Evolutionary conservation across 2,888 invertebrate genomes (phyloP).

Genomic region (Trissonchulus latispiculum): DNA sequence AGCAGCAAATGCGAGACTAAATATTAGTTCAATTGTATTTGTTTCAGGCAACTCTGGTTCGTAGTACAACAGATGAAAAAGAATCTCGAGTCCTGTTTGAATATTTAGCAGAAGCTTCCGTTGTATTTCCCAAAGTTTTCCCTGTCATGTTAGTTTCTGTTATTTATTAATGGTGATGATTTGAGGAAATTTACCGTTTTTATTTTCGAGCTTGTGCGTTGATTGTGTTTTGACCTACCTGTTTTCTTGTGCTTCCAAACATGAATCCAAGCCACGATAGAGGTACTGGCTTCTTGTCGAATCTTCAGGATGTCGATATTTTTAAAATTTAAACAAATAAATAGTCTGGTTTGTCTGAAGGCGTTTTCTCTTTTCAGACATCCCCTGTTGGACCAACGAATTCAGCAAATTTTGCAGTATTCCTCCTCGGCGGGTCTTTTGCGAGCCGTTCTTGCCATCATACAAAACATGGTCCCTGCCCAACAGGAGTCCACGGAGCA

Average conservation of each 20-base stretch:
- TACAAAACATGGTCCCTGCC: constrained; percentile 90
- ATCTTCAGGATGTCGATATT: neutral
- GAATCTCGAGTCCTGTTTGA: constrained; percentile 89
- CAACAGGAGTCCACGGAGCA: constrained; percentile 57
- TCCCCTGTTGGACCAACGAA: constrained; percentile 86
- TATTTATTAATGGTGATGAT: too few species aligned
- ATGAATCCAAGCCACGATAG: too few species aligned
- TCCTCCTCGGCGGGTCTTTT: constrained; percentile 91
- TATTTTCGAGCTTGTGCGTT: too few species aligned
- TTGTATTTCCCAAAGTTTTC: constrained; percentile 92
- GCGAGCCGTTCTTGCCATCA: constrained; percentile 87
- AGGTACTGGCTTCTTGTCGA: neutral
- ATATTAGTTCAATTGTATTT: neutral
- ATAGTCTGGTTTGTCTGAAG: neutral
- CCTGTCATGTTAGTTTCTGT: constrained; percentile 89
- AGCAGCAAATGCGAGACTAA: neutral
- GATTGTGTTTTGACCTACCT: too few species aligned
- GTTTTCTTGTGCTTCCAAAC: too few species aligned
- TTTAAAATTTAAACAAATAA: neutral
- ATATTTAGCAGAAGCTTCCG: constrained; percentile 90
- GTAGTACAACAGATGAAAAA: constrained; percentile 88
- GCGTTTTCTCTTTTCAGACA: constrained; percentile 58
- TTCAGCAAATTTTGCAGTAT: constrained; percentile 76
- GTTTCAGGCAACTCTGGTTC: constrained; percentile 71
- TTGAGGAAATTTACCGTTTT: too few species aligned